Percentiles rank a stretch among this genome's conserved stretches.
These are phyloP conservation scores for Himalopsyche tibetana DNA, from an alignment of 2,888 invertebrate species.

Conservation along the genomic window DNA sequence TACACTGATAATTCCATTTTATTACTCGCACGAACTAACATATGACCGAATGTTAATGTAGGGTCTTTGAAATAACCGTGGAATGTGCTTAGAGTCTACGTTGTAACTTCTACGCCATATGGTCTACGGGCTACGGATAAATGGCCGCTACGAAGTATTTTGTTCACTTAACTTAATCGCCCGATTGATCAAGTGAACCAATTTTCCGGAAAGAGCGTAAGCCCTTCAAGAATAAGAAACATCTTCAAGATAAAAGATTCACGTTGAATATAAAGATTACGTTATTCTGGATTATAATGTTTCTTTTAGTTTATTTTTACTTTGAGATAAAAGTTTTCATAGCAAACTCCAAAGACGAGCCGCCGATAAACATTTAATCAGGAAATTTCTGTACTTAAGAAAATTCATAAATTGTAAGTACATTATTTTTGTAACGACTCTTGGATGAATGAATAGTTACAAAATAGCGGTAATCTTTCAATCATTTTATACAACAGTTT, in stretches of 20 bases:
- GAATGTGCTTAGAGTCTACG: constrained; percentile 27
- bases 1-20: constrained; percentile 20
- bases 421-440: no score
- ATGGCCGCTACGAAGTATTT: constrained; percentile 38
- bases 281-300: constrained; percentile 22
- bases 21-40: constrained; percentile 19
- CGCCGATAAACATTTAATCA: constrained; percentile 4
- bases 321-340: constrained; percentile 15
- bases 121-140: constrained; percentile 20
- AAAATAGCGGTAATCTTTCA: no score
- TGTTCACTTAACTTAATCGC: constrained; percentile 37
- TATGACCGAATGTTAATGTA: constrained; percentile 37
- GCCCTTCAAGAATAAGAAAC: constrained; percentile 39
- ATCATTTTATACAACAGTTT: no score
- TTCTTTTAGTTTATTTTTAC: constrained; percentile 27
- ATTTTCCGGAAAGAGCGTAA: constrained; percentile 33
- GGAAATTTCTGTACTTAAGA: background rate
- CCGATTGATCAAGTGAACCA: constrained; percentile 40
- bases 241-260: constrained; percentile 23
- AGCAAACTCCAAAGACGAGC: background rate
- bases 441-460: no score
- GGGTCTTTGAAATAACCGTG: constrained; percentile 27
- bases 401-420: no score
- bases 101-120: constrained; percentile 11
- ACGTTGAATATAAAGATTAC: constrained; percentile 35